Evolutionary conservation across 2,797 vertebrate genomes (phyloP), one percentile per base, ranked within the genome.

Genomic region (Carduelis carduelis): DNA sequence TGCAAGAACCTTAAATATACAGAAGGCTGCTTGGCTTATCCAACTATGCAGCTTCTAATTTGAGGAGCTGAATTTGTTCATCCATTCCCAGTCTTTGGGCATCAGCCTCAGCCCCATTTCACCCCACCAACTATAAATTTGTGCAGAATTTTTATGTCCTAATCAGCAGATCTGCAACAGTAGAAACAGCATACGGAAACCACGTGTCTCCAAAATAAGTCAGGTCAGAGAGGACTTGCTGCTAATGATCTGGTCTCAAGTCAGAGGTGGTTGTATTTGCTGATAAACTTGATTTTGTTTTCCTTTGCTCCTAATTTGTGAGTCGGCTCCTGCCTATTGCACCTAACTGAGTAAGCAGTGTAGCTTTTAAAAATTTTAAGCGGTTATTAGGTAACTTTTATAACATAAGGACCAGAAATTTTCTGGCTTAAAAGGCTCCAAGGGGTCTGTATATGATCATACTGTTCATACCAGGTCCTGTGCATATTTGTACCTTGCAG

Each of bases 41-140:
- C 46, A 43, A 9, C 41, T 43, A 43, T 19, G 12, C 35, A 83
- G 34, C 41, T 78, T 10, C 37, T 68, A 66, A 2, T 49, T 85
- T 83, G 76, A 55, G 44, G n/a, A 57, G 30, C 26, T 81, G 34
- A 46, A 53, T 60, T 74, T 80, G 34, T 80, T 56, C 41, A 55
- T 47, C 27, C 28, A 0, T 72, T 83, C 39, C 44, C 1, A 1
- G 3, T 26, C 8, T 56, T 28, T 59, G 43, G 47, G 28, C 35
- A 84, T 69, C 68, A 77, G 28, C 19, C 47, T 35, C 28, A 37
- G 52, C 18, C 24, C 27, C 3, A 0, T 66, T 35, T 47, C 52
- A 32, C 30, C 13, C 50, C 2, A 1, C 21, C 49, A 49, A 30
- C 12, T 32, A 9, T 46, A 60, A 43, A 60, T 78, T 43, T 22